A percentile compares a stretch with the other conserved stretches of the same genome.
Evolutionary conservation across 2,113 vertebrate species (phyloP).

Genomic region (Dipodomys merriami): DNA sequence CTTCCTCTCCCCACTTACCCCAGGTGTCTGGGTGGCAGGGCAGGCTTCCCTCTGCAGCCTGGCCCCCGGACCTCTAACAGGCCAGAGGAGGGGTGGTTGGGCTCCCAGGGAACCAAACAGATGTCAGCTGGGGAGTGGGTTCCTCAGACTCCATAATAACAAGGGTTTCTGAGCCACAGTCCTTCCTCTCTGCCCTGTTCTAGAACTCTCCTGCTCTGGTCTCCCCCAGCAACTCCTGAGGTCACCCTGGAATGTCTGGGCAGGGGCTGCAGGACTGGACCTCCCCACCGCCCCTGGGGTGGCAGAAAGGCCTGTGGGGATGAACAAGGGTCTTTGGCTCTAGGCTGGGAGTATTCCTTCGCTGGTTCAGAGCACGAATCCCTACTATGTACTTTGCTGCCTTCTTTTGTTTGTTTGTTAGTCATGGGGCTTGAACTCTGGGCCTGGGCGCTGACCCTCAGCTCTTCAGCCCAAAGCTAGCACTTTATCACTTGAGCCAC

Average conservation of each 20-base stretch:
- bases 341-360: not conserved
- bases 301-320: not conserved
- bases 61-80: constrained; percentile 27
- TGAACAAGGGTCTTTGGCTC: not conserved
- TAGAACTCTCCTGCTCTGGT: constrained; percentile 66
- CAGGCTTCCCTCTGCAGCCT: not conserved
- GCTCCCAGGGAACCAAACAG: constrained; percentile 14
- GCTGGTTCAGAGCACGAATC: not conserved
- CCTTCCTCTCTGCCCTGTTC: constrained; percentile 55
- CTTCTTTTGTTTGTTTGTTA: too few relatives aligned
- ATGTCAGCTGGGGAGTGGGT: not conserved
- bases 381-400: not conserved
- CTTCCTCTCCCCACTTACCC: constrained; percentile 47
- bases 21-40: not conserved
- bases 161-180: not conserved
- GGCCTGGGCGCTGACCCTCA: too few relatives aligned
- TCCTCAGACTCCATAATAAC: not conserved
- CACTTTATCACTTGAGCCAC: too few relatives aligned
- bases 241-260: constrained; percentile 54
- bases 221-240: constrained; percentile 71
- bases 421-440: too few relatives aligned
- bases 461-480: too few relatives aligned
- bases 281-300: not conserved
- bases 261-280: not conserved
- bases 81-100: not conserved